Conservation (phyloP, 2,888 invertebrate genomes). For the Ypsolopha sequella region DNA sequence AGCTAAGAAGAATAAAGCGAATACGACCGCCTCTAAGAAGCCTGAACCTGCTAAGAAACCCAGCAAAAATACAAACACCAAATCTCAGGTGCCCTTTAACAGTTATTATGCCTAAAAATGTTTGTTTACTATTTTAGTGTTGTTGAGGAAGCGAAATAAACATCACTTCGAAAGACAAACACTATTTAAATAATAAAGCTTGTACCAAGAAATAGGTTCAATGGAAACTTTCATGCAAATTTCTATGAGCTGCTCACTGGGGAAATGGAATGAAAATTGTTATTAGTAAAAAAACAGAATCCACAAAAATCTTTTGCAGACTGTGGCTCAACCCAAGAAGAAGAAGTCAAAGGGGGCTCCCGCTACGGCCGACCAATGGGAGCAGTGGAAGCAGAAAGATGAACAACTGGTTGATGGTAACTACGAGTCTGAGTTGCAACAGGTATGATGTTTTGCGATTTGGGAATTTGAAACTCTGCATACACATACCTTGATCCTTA, state of each 20-base stretch:
- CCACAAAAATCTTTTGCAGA: conserved; percentile 14
- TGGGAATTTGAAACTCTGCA: no score
- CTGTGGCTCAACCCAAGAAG: conserved; percentile 30
- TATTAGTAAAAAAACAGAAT: no score
- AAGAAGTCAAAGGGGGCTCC: conserved; percentile 58
- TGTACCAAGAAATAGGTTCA: no score
- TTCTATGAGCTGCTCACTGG: no score
- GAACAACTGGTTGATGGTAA: conserved; percentile 74
- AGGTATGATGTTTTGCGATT: conserved; percentile 77
- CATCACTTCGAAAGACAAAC: no score
- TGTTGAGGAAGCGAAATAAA: no score
- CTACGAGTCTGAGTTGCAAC: conserved; percentile 69
- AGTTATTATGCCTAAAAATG: not conserved
- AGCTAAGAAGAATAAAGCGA: conserved; percentile 44
- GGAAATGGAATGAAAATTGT: no score
- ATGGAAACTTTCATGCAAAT: no score
- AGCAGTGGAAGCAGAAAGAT: conserved; percentile 81
- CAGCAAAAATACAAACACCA: conserved; percentile 41
- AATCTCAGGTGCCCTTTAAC: conserved; percentile 28
- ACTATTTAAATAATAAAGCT: no score
- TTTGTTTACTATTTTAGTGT: not conserved
- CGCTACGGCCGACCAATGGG: conserved; percentile 74
- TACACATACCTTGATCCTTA: no score
- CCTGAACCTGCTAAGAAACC: conserved; percentile 42
- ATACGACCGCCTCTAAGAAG: conserved; percentile 29